Conservation (phyloP, 2,888 invertebrate species). For the Standfussiana lucernea region DNA sequence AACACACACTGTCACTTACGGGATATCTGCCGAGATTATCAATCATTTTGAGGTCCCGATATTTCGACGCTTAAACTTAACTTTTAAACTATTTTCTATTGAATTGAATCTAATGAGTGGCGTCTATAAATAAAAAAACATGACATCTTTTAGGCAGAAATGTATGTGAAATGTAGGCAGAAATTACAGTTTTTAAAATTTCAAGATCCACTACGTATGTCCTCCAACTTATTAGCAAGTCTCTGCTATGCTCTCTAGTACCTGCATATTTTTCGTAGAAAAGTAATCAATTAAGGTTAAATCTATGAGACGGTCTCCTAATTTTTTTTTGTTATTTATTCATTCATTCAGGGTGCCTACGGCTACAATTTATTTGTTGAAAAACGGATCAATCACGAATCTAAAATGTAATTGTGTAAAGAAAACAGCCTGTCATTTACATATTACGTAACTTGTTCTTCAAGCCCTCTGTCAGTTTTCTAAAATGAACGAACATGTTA, state of each 20-base stretch:
- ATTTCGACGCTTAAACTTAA: too few relatives aligned
- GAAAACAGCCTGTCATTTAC: conserved; percentile 14
- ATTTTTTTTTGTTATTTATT: conserved; percentile 13
- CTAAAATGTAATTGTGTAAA: conserved; percentile 20
- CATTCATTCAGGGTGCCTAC: background rate
- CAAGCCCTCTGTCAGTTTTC: conserved; percentile 8
- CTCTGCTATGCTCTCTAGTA: too few relatives aligned
- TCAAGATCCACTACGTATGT: background rate
- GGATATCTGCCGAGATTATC: too few relatives aligned
- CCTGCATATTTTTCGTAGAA: conserved; percentile 1
- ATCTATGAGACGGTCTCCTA: background rate
- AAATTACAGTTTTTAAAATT: background rate
- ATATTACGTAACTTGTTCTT: conserved; percentile 25
- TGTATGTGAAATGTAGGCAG: too few relatives aligned
- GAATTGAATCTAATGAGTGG: background rate
- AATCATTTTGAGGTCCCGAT: too few relatives aligned
- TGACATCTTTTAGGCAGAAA: background rate
- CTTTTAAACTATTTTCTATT: background rate
- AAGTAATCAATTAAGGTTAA: background rate
- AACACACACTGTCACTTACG: too few relatives aligned
- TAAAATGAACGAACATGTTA: conserved; percentile 23
- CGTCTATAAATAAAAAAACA: background rate
- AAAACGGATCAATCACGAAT: conserved; percentile 31
- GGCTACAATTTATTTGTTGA: conserved; percentile 3
- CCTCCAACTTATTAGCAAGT: background rate